Evolutionary conservation across 2,888 invertebrate species (phyloP).

Genomic region (Platycnemis pennipes): DNA sequence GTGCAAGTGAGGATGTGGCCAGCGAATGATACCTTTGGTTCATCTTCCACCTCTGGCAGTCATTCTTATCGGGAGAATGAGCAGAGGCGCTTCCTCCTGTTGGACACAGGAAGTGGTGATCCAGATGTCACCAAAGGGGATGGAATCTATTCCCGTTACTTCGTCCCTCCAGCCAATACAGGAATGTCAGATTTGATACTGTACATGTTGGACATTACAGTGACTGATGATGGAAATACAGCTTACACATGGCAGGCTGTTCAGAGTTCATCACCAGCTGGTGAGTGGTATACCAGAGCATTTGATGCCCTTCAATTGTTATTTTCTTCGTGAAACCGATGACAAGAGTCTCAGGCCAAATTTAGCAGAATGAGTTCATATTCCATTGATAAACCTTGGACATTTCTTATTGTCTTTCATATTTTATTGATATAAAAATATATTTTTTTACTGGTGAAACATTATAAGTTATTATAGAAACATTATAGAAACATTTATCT

Average conservation of each 20-base stretch:
- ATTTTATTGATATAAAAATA: no score
- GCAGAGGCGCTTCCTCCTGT: slow-evolving; percentile 75
- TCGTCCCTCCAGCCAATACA: slow-evolving; percentile 73
- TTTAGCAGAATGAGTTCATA: no score
- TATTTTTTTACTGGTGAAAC: no score
- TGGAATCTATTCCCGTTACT: slow-evolving; percentile 85
- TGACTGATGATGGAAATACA: slow-evolving; percentile 81
- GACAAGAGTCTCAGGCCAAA: no score
- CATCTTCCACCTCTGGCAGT: not conserved
- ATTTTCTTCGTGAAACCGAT: no score
- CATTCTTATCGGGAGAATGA: slow-evolving; percentile 45
- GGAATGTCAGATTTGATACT: slow-evolving; percentile 2
- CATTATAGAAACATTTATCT: no score
- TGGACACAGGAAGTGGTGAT: slow-evolving; percentile 84
- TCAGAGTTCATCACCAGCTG: slow-evolving; percentile 72
- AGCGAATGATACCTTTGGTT: slow-evolving; percentile 17
- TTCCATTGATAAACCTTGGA: no score
- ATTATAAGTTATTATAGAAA: no score
- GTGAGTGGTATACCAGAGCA: no score
- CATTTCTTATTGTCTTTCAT: no score
- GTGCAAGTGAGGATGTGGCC: slow-evolving; percentile 77
- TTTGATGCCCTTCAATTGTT: no score
- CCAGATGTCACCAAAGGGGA: slow-evolving; percentile 84
- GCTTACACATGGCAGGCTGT: slow-evolving; percentile 80
- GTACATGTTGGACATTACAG: slow-evolving; percentile 80